Base-by-base conservation (phyloP, 1,140 invertebrate genomes). In the Polypedilum pembai region DNA sequence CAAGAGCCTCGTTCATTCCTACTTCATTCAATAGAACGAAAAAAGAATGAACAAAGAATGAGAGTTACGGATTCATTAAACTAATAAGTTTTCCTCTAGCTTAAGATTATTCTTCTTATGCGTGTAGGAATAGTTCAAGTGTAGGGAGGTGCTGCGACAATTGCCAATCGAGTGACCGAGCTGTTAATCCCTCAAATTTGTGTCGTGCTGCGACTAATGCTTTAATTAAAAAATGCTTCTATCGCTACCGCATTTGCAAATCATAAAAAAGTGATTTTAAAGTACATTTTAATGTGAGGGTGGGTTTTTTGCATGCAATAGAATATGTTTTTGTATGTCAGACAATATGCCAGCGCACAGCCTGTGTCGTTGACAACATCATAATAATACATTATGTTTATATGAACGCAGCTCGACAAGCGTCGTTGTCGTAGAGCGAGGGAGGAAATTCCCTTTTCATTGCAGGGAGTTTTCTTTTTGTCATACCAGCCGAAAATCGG, bases 341-440 rank as follows among this genome's bases (percentile, higher is more conserved):
- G 65, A 69, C 65, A 69, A 69, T 69, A 69, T 69, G 65, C 65
- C 65, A 18, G 20, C 65, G 65, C 18, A 17, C 45, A 18, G 65
- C 65, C 20, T 8, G 18, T 69, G 65, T 69, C 65, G 65, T 69
- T 69, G 65, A 69, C 65, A 69, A 69, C 65, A 69, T 69, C 15
- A 69, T 69, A 69, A 69, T 21, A 69, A 69, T 69, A 69, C 24
- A 33, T 33, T 33, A 69, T 69, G 20, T 56, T 56, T 56, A n/a
- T 56, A n/a, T n/a, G n/a, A 56, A 56, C 45, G 45, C 12, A 56
- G 45, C 45, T 56, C 45, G 45, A 15, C 45, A 56, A 12, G 12
- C 45, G 45, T 33, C 24, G 5, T 33, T 5, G 5, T 33, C 5
- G 2, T 1, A 33, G 1, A 33, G 24, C 1, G 24, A 33, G 45